Evolutionary conservation across 2,888 invertebrate genomes (phyloP), one percentile per base, ranked within the genome.

Genomic region (Cynaeus angustus): DNA sequence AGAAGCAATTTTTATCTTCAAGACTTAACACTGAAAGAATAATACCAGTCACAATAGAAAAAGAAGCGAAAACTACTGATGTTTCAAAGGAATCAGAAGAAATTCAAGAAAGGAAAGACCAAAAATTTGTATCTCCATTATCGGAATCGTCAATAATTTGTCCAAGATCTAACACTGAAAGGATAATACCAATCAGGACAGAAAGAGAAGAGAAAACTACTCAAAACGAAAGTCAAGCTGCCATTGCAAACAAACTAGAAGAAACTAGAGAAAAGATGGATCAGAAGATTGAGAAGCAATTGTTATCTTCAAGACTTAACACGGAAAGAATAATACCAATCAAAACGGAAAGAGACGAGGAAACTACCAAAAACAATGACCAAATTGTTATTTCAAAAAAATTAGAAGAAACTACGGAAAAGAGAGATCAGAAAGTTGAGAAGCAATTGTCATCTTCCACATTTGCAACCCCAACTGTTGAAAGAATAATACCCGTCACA

Each of bases 221-320:
- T 33, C 9, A 33, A 33, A 33, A 33, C 6, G 6, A 33, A 33
- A 2, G 2, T 9, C 2, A 33, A 33, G 2, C 6, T 33, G 28
- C 7, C 7, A 33, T n/a, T 33, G 2, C 14, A 10, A 12, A n/a
- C 1, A 43, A 14, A 8, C 12, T 14, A 1, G 14, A 43, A 43
- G 43, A 43, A n/a, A n/a, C 43, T 3, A 43, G 10, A 12, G 43
- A 43, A 43, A 14, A 43, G n/a, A 41, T 12, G n/a, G n/a, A n/a
- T n/a, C n/a, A n/a, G n/a, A n/a, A n/a, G n/a, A n/a, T n/a, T n/a
- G n/a, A n/a, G n/a, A n/a, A n/a, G n/a, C n/a, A n/a, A n/a, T n/a
- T n/a, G n/a, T n/a, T n/a, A n/a, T 21, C 21, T 21, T 21, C 21
- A 43, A 43, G 33, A 9, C 33, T 6, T 33, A 6, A 43, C 5